Evolutionary conservation across 2,888 invertebrate species (phyloP).

Genomic region (Cephus spinipes): DNA sequence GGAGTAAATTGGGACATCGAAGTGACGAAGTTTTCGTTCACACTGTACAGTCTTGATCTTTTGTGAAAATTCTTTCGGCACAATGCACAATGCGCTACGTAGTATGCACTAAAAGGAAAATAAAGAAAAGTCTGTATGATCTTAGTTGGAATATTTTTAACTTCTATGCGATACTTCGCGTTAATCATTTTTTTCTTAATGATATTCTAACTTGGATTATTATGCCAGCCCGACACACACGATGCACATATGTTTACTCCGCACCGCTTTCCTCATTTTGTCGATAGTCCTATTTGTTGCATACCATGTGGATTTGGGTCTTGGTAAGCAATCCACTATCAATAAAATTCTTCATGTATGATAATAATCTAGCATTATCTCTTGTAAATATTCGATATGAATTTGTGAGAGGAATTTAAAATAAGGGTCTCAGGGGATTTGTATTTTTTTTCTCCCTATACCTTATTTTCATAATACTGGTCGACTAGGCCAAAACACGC

Average conservation of each 20-base stretch:
- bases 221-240: neutral
- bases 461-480: neutral
- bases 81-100: neutral
- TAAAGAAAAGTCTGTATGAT: neutral
- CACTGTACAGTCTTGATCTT: neutral
- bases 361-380: neutral
- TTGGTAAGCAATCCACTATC: constrained; percentile 64
- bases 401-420: neutral
- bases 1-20: neutral
- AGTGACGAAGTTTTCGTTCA: neutral
- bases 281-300: constrained; percentile 67
- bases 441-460: neutral
- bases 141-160: neutral
- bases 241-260: constrained; percentile 45
- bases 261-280: constrained; percentile 67
- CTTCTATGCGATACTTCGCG: neutral
- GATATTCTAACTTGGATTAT: neutral
- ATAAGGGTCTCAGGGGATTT: neutral
- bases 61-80: neutral
- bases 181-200: neutral
- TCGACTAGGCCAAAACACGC: neutral
- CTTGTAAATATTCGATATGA: neutral
- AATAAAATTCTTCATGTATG: constrained; percentile 51
- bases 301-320: constrained; percentile 68
- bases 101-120: neutral